A percentile compares a stretch with the other conserved stretches of the same genome.
phyloP scores from a whole-genome alignment of 2,888 invertebrate genomes.

The Parnassius glacialis region DNA sequence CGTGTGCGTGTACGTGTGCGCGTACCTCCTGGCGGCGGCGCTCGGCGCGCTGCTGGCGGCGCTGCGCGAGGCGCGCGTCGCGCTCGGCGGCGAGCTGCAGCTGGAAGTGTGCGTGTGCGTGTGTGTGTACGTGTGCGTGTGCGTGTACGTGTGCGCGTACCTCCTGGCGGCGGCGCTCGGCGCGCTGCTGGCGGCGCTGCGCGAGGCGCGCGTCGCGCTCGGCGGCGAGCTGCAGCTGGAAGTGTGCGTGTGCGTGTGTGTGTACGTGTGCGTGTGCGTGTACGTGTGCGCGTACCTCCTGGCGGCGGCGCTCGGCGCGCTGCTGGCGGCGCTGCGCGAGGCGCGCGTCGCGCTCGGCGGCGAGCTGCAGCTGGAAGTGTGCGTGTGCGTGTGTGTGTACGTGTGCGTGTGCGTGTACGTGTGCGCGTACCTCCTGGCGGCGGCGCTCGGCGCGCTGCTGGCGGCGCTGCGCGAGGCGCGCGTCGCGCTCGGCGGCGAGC shows the following conservation, averaged over 20 bases:
- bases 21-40: conserved; percentile 76
- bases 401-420: too few species aligned
- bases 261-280: too few species aligned
- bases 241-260: conserved; percentile 72
- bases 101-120: conserved; percentile 86
- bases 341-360: conserved; percentile 53
- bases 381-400: too few species aligned
- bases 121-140: too few species aligned
- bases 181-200: conserved; percentile 59
- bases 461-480: conserved; percentile 54
- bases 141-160: conserved; percentile 34
- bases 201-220: conserved; percentile 57
- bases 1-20: not conserved
- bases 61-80: conserved; percentile 51
- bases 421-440: conserved; percentile 58
- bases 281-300: conserved; percentile 47
- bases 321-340: conserved; percentile 59
- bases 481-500: conserved; percentile 55
- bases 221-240: conserved; percentile 79
- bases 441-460: conserved; percentile 73
- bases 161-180: conserved; percentile 76
- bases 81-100: conserved; percentile 67
- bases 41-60: conserved; percentile 60
- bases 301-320: conserved; percentile 74
- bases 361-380: conserved; percentile 84